Evolutionary conservation across 2,888 invertebrate genomes (phyloP).

Genomic region (Brenthis ino): DNA sequence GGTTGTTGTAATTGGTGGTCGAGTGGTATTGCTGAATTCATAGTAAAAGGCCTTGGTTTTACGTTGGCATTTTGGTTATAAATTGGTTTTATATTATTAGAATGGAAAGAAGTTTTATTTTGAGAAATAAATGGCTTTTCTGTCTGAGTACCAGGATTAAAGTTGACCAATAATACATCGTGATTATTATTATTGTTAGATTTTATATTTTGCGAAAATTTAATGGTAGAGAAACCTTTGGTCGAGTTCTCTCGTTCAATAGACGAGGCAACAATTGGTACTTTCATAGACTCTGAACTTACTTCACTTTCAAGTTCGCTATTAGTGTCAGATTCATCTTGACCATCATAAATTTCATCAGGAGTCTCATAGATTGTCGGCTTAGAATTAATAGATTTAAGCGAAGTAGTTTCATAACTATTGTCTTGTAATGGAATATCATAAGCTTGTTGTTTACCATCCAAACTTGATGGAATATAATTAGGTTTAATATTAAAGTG

Average conservation of each 20-base stretch:
- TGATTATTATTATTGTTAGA: slow-evolving; percentile 47
- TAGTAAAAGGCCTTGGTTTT: slow-evolving; percentile 73
- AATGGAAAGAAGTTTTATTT: slow-evolving; percentile 61
- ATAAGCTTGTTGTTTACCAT: slow-evolving; percentile 67
- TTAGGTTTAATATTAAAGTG: slow-evolving; percentile 54
- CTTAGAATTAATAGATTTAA: slow-evolving; percentile 47
- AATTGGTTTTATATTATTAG: slow-evolving; percentile 68
- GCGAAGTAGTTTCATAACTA: slow-evolving; percentile 66
- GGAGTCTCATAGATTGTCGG: slow-evolving; percentile 67
- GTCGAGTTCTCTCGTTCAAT: slow-evolving; percentile 49
- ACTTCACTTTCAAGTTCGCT: slow-evolving; percentile 69
- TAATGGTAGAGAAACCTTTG: slow-evolving; percentile 2
- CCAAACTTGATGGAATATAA: slow-evolving; percentile 66
- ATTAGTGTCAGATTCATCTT: slow-evolving; percentile 57
- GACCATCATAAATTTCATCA: slow-evolving; percentile 74
- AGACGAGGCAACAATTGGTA: slow-evolving; percentile 71
- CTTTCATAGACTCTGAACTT: slow-evolving; percentile 74
- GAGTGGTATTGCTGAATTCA: slow-evolving; percentile 58
- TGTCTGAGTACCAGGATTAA: slow-evolving; percentile 73
- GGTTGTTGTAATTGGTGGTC: slow-evolving; percentile 77
- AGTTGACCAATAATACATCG: slow-evolving; percentile 43
- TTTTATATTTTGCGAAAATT: slow-evolving; percentile 28
- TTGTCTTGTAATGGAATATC: slow-evolving; percentile 76
- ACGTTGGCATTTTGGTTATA: slow-evolving; percentile 56
- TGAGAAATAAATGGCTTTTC: slow-evolving; percentile 71